A percentile compares a stretch with the other conserved stretches of the same genome.
Conservation (phyloP, 2,113 vertebrate genomes). For the Phyllostomus hastatus region DNA sequence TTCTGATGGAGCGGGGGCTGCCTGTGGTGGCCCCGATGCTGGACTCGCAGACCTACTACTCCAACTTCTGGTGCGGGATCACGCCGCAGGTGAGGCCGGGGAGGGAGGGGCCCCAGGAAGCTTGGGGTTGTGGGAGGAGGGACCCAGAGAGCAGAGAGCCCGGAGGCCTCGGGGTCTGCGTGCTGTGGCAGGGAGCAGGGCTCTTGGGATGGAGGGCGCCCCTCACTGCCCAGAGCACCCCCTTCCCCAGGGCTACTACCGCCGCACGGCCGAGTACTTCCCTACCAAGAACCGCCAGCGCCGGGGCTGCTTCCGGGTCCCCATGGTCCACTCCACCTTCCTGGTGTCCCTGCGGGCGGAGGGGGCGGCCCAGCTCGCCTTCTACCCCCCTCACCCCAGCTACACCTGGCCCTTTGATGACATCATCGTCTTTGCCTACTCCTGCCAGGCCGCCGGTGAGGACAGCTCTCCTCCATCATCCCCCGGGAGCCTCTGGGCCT, state of each 20-base stretch:
- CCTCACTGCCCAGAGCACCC: not conserved
- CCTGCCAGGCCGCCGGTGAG: conserved; percentile 90
- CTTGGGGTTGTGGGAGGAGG: not conserved
- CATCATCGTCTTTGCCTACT: conserved; percentile 95
- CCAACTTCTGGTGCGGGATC: conserved; percentile 99
- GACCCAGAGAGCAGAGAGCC: not conserved
- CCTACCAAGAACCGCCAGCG: conserved; percentile 93
- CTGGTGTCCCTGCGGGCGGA: conserved; percentile 90
- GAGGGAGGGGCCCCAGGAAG: not conserved
- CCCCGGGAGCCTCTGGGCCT: not conserved
- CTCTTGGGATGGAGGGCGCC: not conserved
- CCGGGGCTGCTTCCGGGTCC: conserved; percentile 89
- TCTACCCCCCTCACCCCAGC: conserved; percentile 91
- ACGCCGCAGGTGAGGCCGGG: conserved; percentile 89
- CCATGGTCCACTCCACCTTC: conserved; percentile 95
- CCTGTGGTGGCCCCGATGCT: conserved; percentile 95
- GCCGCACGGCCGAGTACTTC: conserved; percentile 94
- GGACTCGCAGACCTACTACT: conserved; percentile 95
- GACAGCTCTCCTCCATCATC: not conserved
- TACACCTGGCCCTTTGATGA: conserved; percentile 97
- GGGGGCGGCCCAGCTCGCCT: conserved; percentile 85
- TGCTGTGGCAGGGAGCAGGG: not conserved
- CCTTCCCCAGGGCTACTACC: conserved; percentile 91
- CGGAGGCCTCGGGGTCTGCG: not conserved
- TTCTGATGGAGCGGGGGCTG: conserved; percentile 89